A percentile compares a stretch with the other conserved stretches of the same genome.
Conservation (phyloP, 2,888 invertebrate species). For the Agriotes lineatus region DNA sequence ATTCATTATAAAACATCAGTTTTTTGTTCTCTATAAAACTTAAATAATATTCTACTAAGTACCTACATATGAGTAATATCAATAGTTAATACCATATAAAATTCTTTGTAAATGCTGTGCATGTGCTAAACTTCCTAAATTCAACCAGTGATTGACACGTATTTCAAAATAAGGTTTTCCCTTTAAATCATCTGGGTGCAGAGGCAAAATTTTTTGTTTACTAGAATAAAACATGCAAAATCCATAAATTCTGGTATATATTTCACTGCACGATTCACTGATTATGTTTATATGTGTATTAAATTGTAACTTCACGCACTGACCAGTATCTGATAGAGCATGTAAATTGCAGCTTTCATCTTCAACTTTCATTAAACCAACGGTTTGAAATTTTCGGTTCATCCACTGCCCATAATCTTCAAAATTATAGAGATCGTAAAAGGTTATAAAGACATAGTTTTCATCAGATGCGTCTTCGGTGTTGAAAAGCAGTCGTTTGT, state of each 20-base stretch:
- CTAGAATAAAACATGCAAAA: constrained; percentile 16
- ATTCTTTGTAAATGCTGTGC: constrained; percentile 12
- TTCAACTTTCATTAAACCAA: not conserved
- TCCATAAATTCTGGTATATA: constrained; percentile 19
- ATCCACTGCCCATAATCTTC: not conserved
- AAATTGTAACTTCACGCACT: not conserved
- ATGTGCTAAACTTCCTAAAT: constrained; percentile 7
- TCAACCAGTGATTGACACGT: constrained; percentile 1
- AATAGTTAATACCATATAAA: constrained; percentile 17
- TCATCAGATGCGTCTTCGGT: too few species aligned
- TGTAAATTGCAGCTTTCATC: not conserved
- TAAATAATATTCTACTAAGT: too few species aligned
- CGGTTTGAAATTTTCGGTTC: not conserved
- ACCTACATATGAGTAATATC: too few species aligned
- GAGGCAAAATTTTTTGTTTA: not conserved
- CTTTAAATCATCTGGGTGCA: not conserved
- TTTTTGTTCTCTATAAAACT: too few species aligned
- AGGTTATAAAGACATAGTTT: not conserved
- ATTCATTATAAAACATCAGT: too few species aligned
- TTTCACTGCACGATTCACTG: not conserved
- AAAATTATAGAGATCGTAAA: not conserved
- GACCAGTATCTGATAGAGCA: not conserved
- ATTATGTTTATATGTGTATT: not conserved
- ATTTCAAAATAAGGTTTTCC: not conserved
- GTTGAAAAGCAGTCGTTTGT: too few species aligned